Evolutionary conservation across 1,140 invertebrate species (phyloP), one percentile per base, ranked within the genome.

Genomic region (Tyrophagus putrescentiae): DNA sequence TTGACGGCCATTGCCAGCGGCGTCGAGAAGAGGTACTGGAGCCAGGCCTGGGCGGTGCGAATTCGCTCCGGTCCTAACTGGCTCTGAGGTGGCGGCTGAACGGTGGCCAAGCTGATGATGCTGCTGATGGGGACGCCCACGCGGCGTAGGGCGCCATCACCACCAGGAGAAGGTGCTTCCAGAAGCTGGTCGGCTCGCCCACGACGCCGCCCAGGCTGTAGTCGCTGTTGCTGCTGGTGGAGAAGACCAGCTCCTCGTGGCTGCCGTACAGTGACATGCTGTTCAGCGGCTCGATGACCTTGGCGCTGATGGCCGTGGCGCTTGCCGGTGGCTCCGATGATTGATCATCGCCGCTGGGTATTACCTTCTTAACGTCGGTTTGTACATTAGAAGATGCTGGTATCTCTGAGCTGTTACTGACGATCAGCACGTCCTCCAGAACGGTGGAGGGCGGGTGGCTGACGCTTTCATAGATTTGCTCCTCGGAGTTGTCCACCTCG

Each of bases 1-100:
- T 48, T 48, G 21, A 39, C 13, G 23, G 21, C 45, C 13, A 48
- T 48, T 18, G 18, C 18, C 45, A 39, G 13, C 13, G 13, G 7
- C 21, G 45, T 48, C 9, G 45, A 48, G 45, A 48, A 48, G 21
- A 48, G 21, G 31, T 9, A 48, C 45, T 48, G 23, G 45, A 48
- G 18, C 45, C 45, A 48, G 23, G 23, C 21, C 18, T 48, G 23
- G 7, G 45, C 13, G 7, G 45, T 48, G 18, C 7, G 7, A 7
- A 48, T 21, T n/a, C n/a, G n/a, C n/a, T n/a, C n/a, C n/a, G n/a
- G n/a, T n/a, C n/a, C n/a, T n/a, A n/a, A n/a, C n/a, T n/a, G n/a
- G n/a, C n/a, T n/a, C n/a, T n/a, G n/a, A n/a, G n/a, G n/a, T 48
- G 7, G 7, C 13, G 23, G 7, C 31, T 6, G 45, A 13, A 25